Base-by-base conservation (phyloP, 2,797 vertebrate species). In the Otolemur crassicaudatus region DNA sequence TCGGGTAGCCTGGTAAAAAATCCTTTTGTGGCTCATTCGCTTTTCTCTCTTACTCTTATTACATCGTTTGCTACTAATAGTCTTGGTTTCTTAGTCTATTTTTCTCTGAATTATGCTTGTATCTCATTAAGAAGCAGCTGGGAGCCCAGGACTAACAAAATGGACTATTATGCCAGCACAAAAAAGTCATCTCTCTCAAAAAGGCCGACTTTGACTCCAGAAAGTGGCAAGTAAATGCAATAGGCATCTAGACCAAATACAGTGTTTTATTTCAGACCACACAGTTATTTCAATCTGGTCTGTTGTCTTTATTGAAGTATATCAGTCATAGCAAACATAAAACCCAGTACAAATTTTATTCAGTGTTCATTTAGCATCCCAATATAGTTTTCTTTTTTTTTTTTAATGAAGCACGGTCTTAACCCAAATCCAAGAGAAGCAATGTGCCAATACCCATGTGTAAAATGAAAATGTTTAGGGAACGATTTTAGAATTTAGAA, bases 101-200 rank as follows among this genome's bases (percentile, higher is more conserved):
- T 97, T 95, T 89, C 94, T 90, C 88, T 95, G 73, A 96, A 92
- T 96, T 94, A 95, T 94, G 63, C 10, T 92, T 69, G 2, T 80
- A 93, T 91, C 95, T 94, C 92, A 96, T 97, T 97, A 96, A 92
- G 87, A 77, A 96, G 82, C 96, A 97, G 94, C 90, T 92, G 65
- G 93, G 80, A 92, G 29, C 16, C 73, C 69, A 25, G 80, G 49
- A 77, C 53, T 93, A 96, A 87, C 97, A 97, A 97, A 96, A 96
- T 43, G n/a, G 60, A 91, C 73, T 81, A 81, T 90, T 80, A 88
- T 23, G 34, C n/a, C 79, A 88, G 49, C 43, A 90, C 58, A 97
- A 90, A 69, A 96, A 89, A 94, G 65, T 87, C 92, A 16, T 37
- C 16, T 56, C 49, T 86, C 73, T 95, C 46, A 80, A 65, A 94